Conservation (phyloP, 2,888 invertebrate genomes). For the Hedychridium roseum region DNA sequence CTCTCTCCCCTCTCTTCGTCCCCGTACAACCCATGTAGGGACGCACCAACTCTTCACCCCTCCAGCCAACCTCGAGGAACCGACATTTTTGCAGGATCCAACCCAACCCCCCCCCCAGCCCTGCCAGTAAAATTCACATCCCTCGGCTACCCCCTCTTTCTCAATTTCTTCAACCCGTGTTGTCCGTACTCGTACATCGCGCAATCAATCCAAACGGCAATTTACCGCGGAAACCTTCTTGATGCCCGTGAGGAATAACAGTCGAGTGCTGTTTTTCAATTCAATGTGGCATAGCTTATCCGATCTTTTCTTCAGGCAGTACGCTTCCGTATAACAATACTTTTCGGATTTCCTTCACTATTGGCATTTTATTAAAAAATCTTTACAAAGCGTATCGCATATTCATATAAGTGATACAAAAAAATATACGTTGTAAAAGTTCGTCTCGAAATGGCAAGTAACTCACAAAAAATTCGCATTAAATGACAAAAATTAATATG, state of each 20-base stretch:
- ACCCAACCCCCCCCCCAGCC: conserved; percentile 26
- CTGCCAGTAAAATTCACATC: conserved; percentile 24
- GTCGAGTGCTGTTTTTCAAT: no score
- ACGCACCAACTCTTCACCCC: conserved; percentile 26
- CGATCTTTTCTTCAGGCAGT: no score
- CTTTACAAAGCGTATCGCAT: conserved; percentile 14
- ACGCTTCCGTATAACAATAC: no score
- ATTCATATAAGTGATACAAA: conserved; percentile 3
- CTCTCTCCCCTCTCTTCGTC: conserved; percentile 25
- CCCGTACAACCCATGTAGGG: conserved; percentile 24
- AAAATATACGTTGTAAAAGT: conserved; percentile 9
- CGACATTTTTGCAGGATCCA: conserved; percentile 31
- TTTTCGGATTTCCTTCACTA: conserved; percentile 17
- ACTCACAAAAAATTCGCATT: background rate
- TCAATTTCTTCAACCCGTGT: background rate
- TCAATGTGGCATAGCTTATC: no score
- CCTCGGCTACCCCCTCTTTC: conserved; percentile 1
- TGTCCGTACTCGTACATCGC: no score
- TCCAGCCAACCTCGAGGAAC: conserved; percentile 15
- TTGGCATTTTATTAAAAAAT: conserved; percentile 13
- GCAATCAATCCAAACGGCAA: no score
- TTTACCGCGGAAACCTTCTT: no score
- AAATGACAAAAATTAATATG: background rate
- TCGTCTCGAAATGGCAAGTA: conserved; percentile 11
- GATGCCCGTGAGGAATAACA: no score